phyloP scores from a whole-genome alignment of 2,797 vertebrate species.

The Psittacula echo region DNA sequence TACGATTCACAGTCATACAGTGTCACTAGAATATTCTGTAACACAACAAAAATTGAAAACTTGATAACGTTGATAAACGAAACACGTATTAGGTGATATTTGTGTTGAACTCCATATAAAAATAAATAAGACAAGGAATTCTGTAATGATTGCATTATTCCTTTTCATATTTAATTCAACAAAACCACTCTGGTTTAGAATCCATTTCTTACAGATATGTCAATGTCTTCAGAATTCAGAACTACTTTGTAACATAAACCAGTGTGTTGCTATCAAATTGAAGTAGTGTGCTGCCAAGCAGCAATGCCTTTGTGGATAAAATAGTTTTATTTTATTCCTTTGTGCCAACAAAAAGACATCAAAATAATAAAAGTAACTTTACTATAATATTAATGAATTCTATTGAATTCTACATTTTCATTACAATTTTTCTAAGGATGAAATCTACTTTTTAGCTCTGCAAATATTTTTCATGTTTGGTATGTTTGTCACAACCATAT shows the following conservation, averaged over 20 bases:
- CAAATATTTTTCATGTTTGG: slow-evolving; percentile 35
- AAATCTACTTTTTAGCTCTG: slow-evolving; percentile 42
- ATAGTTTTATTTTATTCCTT: slow-evolving; percentile 51
- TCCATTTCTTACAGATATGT: slow-evolving; percentile 53
- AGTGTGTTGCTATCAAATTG: slow-evolving; percentile 16
- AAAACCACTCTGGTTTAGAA: slow-evolving; percentile 40
- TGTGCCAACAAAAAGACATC: slow-evolving; percentile 62
- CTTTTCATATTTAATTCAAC: slow-evolving; percentile 73
- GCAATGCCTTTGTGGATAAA: slow-evolving; percentile 41
- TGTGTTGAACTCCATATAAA: slow-evolving; percentile 38
- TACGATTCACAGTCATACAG: accelerated
- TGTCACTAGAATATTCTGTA: background rate
- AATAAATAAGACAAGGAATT: slow-evolving; percentile 44
- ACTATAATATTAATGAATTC: slow-evolving; percentile 57
- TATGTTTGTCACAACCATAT: background rate
- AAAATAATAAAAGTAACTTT: slow-evolving; percentile 48
- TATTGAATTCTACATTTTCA: slow-evolving; percentile 33
- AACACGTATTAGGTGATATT: slow-evolving; percentile 1
- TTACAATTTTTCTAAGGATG: slow-evolving; percentile 11
- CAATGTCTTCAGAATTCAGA: slow-evolving; percentile 53
- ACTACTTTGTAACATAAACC: slow-evolving; percentile 57
- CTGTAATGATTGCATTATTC: slow-evolving; percentile 52
- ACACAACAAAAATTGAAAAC: background rate
- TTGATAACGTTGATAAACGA: background rate
- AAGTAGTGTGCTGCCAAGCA: slow-evolving; percentile 32